Conservation (phyloP, 2,113 vertebrate species). For the Brachyistius frenatus region DNA sequence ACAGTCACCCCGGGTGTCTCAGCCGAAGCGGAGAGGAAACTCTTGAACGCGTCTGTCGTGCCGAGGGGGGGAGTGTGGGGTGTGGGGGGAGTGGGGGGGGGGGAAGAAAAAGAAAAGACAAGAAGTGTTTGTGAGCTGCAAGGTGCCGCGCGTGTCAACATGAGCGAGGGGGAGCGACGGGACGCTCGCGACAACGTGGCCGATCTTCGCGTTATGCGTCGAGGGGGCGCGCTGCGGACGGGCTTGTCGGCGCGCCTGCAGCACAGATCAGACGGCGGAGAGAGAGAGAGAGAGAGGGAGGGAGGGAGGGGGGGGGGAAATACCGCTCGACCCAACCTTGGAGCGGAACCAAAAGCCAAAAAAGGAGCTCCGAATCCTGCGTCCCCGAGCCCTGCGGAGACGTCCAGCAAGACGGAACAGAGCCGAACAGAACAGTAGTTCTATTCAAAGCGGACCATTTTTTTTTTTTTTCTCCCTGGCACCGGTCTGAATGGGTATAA, state of each 20-base stretch:
- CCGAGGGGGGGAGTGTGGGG: no score
- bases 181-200: constrained; percentile 42
- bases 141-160: constrained; percentile 35
- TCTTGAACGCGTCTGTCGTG: constrained; percentile 42
- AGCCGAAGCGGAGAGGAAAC: constrained; percentile 38
- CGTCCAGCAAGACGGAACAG: constrained; percentile 56
- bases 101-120: constrained; percentile 16
- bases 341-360: constrained; percentile 78
- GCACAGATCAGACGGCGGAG: constrained; percentile 51
- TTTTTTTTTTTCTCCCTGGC: constrained; percentile 56
- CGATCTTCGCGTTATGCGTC: constrained; percentile 57
- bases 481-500: constrained; percentile 61
- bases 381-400: constrained; percentile 59
- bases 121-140: constrained; percentile 20
- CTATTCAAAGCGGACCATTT: constrained; percentile 82
- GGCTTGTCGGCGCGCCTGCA: constrained; percentile 55
- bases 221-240: constrained; percentile 13
- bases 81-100: no score
- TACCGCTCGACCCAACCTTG: constrained; percentile 68
- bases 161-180: constrained; percentile 25
- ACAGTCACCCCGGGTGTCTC: constrained; percentile 27
- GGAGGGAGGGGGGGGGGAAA: constrained; percentile 51
- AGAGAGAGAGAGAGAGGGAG: no score
- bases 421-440: constrained; percentile 80
- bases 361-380: constrained; percentile 71